Percentiles rank a stretch among this genome's conserved stretches.
Evolutionary conservation across 1,140 invertebrate species (phyloP).

Genomic region (Dendrolimus punctatus): DNA sequence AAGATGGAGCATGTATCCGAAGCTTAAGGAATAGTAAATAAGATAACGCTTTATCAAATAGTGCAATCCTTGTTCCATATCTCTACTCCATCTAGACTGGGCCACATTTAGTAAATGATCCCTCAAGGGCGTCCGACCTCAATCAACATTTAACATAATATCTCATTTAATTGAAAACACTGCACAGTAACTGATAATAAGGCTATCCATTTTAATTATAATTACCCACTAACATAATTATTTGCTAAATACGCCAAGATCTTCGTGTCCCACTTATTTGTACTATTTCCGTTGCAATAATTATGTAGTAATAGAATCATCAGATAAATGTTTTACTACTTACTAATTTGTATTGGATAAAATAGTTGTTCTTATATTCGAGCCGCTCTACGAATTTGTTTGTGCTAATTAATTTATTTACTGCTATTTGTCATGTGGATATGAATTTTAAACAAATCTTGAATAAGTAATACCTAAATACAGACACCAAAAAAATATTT

Average conservation of each 20-base stretch:
- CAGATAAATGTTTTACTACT: too few relatives aligned
- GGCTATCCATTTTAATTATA: not conserved
- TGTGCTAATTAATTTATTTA: too few relatives aligned
- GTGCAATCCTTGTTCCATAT: slow-evolving; percentile 5
- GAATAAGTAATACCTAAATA: too few relatives aligned
- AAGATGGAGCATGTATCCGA: too few relatives aligned
- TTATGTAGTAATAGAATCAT: too few relatives aligned
- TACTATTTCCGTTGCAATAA: not conserved
- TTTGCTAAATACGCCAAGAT: not conserved
- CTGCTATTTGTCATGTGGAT: too few relatives aligned
- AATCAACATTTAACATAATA: slow-evolving; percentile 7
- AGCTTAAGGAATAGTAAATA: too few relatives aligned
- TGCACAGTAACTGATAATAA: slow-evolving; percentile 4
- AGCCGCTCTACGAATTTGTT: too few relatives aligned
- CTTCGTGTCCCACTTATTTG: slow-evolving; percentile 9
- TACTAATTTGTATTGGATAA: too few relatives aligned
- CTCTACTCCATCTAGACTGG: slow-evolving; percentile 4
- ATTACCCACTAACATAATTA: not conserved
- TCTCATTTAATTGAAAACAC: slow-evolving; percentile 5
- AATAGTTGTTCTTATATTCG: too few relatives aligned
- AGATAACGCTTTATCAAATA: not conserved
- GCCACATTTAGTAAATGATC: slow-evolving; percentile 15
- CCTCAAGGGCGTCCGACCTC: slow-evolving; percentile 15
- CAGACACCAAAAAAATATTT: too few relatives aligned
- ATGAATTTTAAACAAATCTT: too few relatives aligned